phyloP scores from a whole-genome alignment of 2,888 invertebrate genomes.

The Carpatolechia fugitivella region DNA sequence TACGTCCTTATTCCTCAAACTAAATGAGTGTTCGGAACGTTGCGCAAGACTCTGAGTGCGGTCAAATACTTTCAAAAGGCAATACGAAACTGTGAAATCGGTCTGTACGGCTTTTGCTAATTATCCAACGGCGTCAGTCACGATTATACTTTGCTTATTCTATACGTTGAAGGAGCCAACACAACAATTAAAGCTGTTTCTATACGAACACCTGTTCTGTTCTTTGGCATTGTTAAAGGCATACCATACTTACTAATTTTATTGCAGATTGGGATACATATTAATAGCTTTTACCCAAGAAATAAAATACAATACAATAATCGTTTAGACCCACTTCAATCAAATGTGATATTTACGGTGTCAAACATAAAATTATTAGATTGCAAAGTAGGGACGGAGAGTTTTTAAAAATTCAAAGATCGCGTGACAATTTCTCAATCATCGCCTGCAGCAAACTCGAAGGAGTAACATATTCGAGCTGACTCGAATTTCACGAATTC shows the following conservation, averaged over 20 bases:
- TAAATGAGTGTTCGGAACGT: slow-evolving; percentile 38
- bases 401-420: slow-evolving; percentile 30
- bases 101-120: slow-evolving; percentile 57
- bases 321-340: slow-evolving; percentile 17
- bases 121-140: slow-evolving; percentile 64
- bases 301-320: too few species aligned
- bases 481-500: slow-evolving; percentile 53
- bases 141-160: slow-evolving; percentile 51
- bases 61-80: slow-evolving; percentile 67
- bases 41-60: slow-evolving; percentile 44
- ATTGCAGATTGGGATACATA: too few species aligned
- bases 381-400: background rate
- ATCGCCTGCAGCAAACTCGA: slow-evolving; percentile 31
- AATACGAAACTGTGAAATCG: slow-evolving; percentile 69
- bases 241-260: background rate
- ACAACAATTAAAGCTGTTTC: slow-evolving; percentile 30
- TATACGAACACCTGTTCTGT: background rate
- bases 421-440: slow-evolving; percentile 42
- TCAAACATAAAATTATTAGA: slow-evolving; percentile 1
- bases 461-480: slow-evolving; percentile 29
- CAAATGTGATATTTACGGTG: slow-evolving; percentile 14
- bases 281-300: too few species aligned
- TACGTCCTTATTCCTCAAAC: slow-evolving; percentile 44
- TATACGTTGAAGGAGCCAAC: slow-evolving; percentile 32
- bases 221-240: too few species aligned